These are phyloP conservation scores for Miniopterus natalensis DNA, from an alignment of 2,113 vertebrate genomes.

Conservation along the genomic window DNA sequence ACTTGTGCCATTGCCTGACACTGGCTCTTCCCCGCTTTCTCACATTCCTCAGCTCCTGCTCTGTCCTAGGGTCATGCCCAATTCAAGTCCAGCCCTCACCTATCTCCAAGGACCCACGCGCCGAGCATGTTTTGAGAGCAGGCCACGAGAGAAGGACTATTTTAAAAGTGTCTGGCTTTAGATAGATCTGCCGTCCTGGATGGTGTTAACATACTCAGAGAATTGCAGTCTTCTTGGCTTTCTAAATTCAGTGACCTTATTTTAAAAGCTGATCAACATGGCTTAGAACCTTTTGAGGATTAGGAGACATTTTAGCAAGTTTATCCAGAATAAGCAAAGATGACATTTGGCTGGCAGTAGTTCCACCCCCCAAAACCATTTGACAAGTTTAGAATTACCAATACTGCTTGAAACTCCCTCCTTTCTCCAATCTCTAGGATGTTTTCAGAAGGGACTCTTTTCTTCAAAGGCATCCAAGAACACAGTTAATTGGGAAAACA, in stretches of 20 bases:
- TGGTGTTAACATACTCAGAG: background rate
- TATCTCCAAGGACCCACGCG: background rate
- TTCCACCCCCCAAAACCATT: background rate
- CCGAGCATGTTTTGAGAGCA: background rate
- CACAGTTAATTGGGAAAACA: constrained; percentile 55
- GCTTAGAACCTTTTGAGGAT: constrained; percentile 79
- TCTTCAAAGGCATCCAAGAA: constrained; percentile 45
- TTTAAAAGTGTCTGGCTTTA: background rate
- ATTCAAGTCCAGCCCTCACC: background rate
- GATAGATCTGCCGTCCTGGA: background rate
- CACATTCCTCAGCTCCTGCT: background rate
- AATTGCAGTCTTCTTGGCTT: background rate
- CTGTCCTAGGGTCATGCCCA: background rate
- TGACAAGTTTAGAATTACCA: constrained; percentile 70
- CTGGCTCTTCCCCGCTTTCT: background rate
- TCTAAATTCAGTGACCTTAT: constrained; percentile 84
- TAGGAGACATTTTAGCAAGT: constrained; percentile 81
- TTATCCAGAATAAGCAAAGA: constrained; percentile 84
- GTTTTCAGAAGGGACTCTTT: constrained; percentile 55
- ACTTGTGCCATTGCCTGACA: background rate
- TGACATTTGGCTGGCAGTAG: constrained; percentile 79
- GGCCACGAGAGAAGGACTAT: background rate
- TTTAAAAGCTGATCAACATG: constrained; percentile 81
- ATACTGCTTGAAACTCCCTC: background rate
- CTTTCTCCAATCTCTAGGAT: background rate